phyloP scores from a whole-genome alignment of 1,140 invertebrate genomes.

The Anagrus nilaparvatae region DNA sequence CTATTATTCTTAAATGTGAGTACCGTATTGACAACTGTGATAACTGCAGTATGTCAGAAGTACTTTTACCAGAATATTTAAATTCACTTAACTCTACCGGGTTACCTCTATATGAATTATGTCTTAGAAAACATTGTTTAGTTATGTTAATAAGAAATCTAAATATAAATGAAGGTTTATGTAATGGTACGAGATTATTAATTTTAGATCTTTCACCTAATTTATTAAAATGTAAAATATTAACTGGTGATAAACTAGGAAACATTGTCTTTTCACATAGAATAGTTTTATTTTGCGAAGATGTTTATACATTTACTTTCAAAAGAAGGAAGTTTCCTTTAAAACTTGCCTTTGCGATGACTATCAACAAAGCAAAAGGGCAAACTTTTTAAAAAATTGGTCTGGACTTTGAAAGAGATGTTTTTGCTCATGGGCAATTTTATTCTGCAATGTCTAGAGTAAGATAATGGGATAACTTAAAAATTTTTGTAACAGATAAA shows the following conservation, averaged over 20 bases:
- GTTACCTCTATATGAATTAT: conserved; percentile 11
- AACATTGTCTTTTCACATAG: not conserved
- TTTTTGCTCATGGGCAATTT: conserved; percentile 3
- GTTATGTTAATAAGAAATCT: conserved; percentile 22
- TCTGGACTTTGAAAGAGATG: not conserved
- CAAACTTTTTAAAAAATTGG: not conserved
- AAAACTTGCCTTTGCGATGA: conserved; percentile 9
- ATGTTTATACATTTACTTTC: conserved; percentile 4
- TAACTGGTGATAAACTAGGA: too few species aligned
- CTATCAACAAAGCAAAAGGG: conserved; percentile 10
- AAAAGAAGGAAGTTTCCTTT: conserved; percentile 8
- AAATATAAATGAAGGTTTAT: not conserved
- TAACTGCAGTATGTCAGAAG: conserved; percentile 5
- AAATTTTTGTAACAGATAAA: too few species aligned
- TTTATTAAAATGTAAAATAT: conserved; percentile 1
- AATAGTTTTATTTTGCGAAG: not conserved
- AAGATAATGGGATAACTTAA: too few species aligned
- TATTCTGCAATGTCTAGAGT: conserved; percentile 6
- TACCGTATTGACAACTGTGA: conserved; percentile 9
- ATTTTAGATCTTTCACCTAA: conserved; percentile 13
- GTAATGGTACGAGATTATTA: conserved; percentile 17
- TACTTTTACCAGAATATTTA: conserved; percentile 12
- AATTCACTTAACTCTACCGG: conserved; percentile 3
- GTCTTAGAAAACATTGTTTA: conserved; percentile 15
- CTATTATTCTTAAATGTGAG: too few species aligned